These are phyloP conservation scores for Panagrolaimus sp. DNA, from an alignment of 1,140 invertebrate species.

Conservation along the genomic window DNA sequence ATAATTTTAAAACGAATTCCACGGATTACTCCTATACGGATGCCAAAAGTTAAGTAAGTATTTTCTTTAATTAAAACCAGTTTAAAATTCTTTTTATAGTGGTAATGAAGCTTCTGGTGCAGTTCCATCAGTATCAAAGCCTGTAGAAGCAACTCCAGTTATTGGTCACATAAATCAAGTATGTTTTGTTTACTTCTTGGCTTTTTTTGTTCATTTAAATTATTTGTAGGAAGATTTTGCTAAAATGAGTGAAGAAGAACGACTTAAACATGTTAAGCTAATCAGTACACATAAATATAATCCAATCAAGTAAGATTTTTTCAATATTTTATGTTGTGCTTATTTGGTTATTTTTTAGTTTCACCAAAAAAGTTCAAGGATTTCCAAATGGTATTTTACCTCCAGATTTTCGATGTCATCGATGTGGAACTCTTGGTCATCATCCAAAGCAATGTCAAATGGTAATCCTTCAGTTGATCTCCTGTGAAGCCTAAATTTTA, in stretches of 20 bases:
- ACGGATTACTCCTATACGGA: neutral
- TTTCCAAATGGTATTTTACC: neutral
- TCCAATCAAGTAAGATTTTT: slow-evolving; percentile 5
- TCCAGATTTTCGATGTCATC: neutral
- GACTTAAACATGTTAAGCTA: neutral
- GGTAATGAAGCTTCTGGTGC: no score
- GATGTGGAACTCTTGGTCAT: neutral
- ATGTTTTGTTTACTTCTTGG: neutral
- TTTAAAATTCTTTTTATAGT: neutral
- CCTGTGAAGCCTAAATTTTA: no score
- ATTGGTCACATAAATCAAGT: neutral
- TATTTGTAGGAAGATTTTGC: neutral
- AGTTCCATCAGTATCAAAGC: neutral
- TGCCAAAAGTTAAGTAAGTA: slow-evolving; percentile 8
- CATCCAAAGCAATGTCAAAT: slow-evolving; percentile 1
- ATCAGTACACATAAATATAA: neutral
- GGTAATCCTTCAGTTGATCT: no score
- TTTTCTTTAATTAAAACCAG: neutral
- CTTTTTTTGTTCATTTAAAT: neutral
- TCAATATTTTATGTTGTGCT: neutral
- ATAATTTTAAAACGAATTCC: slow-evolving; percentile 3
- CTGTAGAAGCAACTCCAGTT: no score
- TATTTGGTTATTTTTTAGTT: slow-evolving; percentile 3
- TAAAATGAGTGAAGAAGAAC: slow-evolving; percentile 5
- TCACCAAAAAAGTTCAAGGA: neutral